These are phyloP conservation scores for Cotesia vestalis DNA, from an alignment of 1,140 invertebrate genomes.

Conservation along the genomic window DNA sequence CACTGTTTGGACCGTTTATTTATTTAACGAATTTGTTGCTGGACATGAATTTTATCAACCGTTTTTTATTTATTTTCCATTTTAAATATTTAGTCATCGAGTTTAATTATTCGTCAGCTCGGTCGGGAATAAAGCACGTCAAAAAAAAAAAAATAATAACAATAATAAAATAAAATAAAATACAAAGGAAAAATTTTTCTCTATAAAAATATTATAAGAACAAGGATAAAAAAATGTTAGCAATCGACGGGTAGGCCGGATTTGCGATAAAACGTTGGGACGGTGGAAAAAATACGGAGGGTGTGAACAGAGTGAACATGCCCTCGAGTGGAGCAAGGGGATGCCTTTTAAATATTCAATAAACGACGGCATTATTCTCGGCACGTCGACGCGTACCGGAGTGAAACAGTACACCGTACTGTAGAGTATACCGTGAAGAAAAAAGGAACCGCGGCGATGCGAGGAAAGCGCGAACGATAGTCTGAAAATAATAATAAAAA, in stretches of 20 bases:
- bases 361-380: constrained; percentile 57
- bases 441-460: background rate
- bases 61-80: too few relatives aligned
- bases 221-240: too few relatives aligned
- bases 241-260: background rate
- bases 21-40: too few relatives aligned
- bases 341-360: constrained; percentile 61
- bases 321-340: constrained; percentile 26
- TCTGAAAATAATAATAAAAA: constrained; percentile 1
- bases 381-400: constrained; percentile 48
- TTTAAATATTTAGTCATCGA: too few relatives aligned
- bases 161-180: too few relatives aligned
- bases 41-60: too few relatives aligned
- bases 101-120: too few relatives aligned
- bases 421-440: background rate
- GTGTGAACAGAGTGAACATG: constrained; percentile 31
- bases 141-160: too few relatives aligned
- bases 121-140: too few relatives aligned
- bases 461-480: constrained; percentile 19
- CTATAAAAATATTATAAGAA: too few relatives aligned
- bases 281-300: constrained; percentile 30
- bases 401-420: constrained; percentile 7
- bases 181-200: too few relatives aligned
- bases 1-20: too few relatives aligned
- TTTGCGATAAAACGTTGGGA: constrained; percentile 25